These are phyloP conservation scores for Xanthia icteritia DNA, from an alignment of 2,888 invertebrate species.

Conservation along the genomic window DNA sequence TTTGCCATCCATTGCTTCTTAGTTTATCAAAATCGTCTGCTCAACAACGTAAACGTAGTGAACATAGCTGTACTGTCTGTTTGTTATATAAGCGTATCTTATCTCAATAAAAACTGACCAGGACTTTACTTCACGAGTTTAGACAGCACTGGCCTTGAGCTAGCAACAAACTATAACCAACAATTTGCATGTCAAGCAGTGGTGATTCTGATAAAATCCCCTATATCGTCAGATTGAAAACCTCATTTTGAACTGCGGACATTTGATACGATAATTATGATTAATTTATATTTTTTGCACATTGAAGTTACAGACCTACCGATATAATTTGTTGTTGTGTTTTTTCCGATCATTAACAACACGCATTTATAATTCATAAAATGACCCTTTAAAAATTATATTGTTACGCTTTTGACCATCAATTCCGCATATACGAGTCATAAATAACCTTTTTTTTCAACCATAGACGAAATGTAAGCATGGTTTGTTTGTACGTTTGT, in stretches of 20 bases:
- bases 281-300: conserved; percentile 13
- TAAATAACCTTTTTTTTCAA: conserved; percentile 55
- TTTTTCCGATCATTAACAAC: conserved; percentile 30
- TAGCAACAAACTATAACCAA: not conserved
- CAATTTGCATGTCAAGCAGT: not conserved
- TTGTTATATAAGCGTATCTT: too few relatives aligned
- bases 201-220: not conserved
- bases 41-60: too few relatives aligned
- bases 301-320: not conserved
- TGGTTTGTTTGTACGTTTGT: conserved; percentile 37
- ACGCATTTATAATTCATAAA: conserved; percentile 37
- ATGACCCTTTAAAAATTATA: conserved; percentile 32
- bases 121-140: not conserved
- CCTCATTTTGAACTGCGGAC: not conserved
- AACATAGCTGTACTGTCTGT: too few relatives aligned
- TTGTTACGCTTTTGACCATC: conserved; percentile 37
- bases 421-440: conserved; percentile 56
- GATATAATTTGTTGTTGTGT: not conserved
- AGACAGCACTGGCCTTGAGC: not conserved
- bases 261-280: conserved; percentile 14
- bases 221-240: not conserved
- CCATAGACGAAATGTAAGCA: conserved; percentile 39
- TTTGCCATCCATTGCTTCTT: too few relatives aligned
- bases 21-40: too few relatives aligned
- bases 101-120: not conserved